Conservation (phyloP, 2,113 vertebrate genomes). For the Mastomys coucha region DNA sequence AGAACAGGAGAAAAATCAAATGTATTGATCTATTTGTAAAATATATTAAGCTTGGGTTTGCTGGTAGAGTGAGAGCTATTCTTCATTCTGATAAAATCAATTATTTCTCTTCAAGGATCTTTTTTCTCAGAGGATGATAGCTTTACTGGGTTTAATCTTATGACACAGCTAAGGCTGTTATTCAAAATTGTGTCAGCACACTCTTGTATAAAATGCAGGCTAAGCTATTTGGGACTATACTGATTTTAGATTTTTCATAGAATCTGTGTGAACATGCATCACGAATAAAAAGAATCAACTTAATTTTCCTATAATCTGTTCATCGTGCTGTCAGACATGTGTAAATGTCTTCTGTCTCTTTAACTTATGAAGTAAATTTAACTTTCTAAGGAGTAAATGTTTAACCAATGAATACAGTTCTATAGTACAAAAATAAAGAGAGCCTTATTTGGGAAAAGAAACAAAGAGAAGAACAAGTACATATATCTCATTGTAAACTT, state of each 20-base stretch:
- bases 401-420: neutral
- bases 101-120: neutral
- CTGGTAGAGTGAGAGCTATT: neutral
- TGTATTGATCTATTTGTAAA: neutral
- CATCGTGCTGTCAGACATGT: neutral
- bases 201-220: neutral
- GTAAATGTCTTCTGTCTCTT: neutral
- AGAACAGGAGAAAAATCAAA: neutral
- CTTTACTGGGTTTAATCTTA: neutral
- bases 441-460: neutral
- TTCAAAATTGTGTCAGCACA: neutral
- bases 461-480: no score
- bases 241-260: neutral
- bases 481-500: no score
- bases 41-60: neutral
- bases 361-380: constrained; percentile 24
- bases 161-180: neutral
- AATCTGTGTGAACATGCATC: neutral
- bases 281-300: neutral
- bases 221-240: neutral
- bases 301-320: neutral
- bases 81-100: constrained; percentile 22
- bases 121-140: neutral
- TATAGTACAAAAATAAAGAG: neutral
- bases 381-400: neutral